Base-by-base conservation (phyloP, 2,888 invertebrate genomes). In the Pediacus dermestoides region DNA sequence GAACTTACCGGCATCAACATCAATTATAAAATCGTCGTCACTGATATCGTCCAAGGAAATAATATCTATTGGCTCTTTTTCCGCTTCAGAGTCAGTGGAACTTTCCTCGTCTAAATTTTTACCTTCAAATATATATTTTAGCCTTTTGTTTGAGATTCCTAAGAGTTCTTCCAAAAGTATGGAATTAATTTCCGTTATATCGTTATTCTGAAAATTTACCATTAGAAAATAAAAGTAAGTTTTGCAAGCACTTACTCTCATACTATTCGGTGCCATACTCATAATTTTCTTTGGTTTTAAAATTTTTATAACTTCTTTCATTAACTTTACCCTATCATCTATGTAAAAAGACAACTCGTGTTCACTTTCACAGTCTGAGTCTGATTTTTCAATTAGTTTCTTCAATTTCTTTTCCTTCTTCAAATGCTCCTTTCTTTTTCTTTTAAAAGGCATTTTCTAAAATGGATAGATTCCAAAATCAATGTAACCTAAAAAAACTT, bases 231-330 rank as follows among this genome's bases (percentile, higher is more conserved):
- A 7, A 18, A 18, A 6, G 21, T 18, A 7, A 7, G 6, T 7
- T 7, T 26, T 9, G 10, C 6, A 26, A 7, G 7, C 7, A 44
- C 41, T 39, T 55, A 67, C 69, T 49, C 64, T 67, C 37, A 68
- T 58, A 39, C 61, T 64, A 34, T 65, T 59, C 6, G 70, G 69
- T n/a, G 68, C 66, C 60, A 69, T 66, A 10, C 55, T 44, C 50
- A 63, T 67, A 25, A 70, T 68, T 56, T 67, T 67, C 42, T 64
- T 68, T 0, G 67, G 63, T 48, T 68, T 69, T 2, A 70, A 60
- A 15, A 66, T 61, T 51, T 68, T 68, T 32, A 70, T 50, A 10
- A 69, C 62, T 50, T 70, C 64, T 49, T 68, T 70, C 69, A 70
- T 70, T 21, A 70, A 45, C 47, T 65, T 66, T 4, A 70, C 65